Evolutionary conservation across 2,888 invertebrate species (phyloP).

Genomic region (Sphinx pinastri): DNA sequence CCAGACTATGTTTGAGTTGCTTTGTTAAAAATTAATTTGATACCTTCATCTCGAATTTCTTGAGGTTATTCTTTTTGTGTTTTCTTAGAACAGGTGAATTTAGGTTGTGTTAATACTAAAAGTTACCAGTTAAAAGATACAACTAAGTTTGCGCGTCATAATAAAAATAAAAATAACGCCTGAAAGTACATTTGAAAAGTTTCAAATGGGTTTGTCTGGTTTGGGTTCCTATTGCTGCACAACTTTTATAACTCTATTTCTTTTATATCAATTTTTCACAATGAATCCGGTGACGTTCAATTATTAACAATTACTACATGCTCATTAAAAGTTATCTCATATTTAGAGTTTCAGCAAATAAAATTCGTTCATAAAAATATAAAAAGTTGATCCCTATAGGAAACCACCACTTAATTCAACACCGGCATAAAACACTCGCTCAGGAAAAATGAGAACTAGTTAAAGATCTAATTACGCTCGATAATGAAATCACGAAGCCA

Average conservation of each 20-base stretch:
- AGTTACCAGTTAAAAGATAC: too few species aligned
- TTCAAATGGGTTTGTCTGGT: too few species aligned
- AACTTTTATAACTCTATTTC: too few species aligned
- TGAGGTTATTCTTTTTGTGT: slow-evolving; percentile 46
- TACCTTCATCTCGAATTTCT: slow-evolving; percentile 78
- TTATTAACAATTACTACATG: background rate
- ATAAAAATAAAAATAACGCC: too few species aligned
- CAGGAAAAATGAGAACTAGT: slow-evolving; percentile 28
- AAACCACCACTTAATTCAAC: slow-evolving; percentile 31
- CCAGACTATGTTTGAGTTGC: slow-evolving; percentile 65
- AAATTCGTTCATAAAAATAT: background rate
- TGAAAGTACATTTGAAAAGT: too few species aligned
- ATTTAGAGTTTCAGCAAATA: background rate
- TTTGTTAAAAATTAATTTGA: slow-evolving; percentile 83
- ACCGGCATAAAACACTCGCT: slow-evolving; percentile 20
- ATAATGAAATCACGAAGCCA: slow-evolving; percentile 36
- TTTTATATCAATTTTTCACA: background rate
- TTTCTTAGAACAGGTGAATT: slow-evolving; percentile 34
- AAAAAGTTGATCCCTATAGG: slow-evolving; percentile 4
- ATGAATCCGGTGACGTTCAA: background rate
- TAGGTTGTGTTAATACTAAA: background rate
- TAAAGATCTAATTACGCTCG: slow-evolving; percentile 29
- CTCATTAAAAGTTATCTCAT: background rate
- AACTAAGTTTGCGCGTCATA: too few species aligned
- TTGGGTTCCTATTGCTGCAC: too few species aligned